Percentiles rank a stretch among this genome's conserved stretches.
phyloP scores from a whole-genome alignment of 2,888 invertebrate genomes.

The Stenichneumon culpator region DNA sequence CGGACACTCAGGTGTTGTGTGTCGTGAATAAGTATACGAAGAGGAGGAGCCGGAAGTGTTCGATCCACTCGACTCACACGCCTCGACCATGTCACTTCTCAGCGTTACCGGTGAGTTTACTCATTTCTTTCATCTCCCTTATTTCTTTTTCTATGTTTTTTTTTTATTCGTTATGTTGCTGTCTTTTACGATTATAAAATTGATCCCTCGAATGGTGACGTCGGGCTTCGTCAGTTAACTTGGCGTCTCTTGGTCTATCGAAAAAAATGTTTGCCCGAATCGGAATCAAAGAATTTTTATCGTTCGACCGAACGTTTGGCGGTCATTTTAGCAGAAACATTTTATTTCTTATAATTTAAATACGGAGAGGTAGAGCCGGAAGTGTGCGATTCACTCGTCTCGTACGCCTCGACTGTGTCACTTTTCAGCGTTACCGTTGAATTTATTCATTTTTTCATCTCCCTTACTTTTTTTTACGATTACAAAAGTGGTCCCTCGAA shows the following conservation, averaged over 20 bases:
- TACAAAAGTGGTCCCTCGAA: neutral
- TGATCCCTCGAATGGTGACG: too few relatives aligned
- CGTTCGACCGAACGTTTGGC: too few relatives aligned
- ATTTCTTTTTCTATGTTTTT: neutral
- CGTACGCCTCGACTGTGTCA: slow-evolving; percentile 72
- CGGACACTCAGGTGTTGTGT: slow-evolving; percentile 45
- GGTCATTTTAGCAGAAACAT: too few relatives aligned
- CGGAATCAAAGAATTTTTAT: too few relatives aligned
- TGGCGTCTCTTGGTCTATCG: too few relatives aligned
- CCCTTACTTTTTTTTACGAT: neutral
- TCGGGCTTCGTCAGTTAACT: neutral
- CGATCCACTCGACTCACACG: slow-evolving; percentile 63
- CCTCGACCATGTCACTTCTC: slow-evolving; percentile 79
- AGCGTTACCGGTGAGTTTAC: slow-evolving; percentile 78
- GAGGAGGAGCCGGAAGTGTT: slow-evolving; percentile 45
- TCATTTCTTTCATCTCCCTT: neutral
- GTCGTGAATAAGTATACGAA: slow-evolving; percentile 29
- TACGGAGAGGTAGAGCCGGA: too few relatives aligned
- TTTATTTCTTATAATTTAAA: too few relatives aligned
- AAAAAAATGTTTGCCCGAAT: too few relatives aligned
- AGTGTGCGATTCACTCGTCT: too few relatives aligned
- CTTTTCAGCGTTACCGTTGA: slow-evolving; percentile 63
- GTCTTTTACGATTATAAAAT: too few relatives aligned
- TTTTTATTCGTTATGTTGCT: neutral
- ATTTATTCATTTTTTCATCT: neutral